These are phyloP conservation scores for Stegastes partitus DNA, from an alignment of 2,113 vertebrate genomes.

Conservation along the genomic window DNA sequence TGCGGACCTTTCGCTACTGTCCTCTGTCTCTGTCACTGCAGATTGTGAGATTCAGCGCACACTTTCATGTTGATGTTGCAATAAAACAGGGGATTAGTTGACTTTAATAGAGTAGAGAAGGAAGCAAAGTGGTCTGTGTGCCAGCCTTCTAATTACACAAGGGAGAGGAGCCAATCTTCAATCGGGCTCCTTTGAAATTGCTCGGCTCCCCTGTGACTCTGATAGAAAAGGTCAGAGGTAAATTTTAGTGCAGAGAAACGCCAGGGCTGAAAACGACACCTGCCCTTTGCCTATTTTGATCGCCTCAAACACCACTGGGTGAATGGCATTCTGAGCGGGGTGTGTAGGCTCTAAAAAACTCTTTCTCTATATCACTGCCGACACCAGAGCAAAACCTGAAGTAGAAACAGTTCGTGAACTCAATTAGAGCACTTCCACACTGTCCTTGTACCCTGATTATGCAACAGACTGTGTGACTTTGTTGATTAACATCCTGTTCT, in stretches of 20 bases:
- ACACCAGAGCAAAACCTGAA: slow-evolving; percentile 9
- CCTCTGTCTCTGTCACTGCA: neutral
- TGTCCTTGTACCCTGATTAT: neutral
- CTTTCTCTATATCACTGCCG: neutral
- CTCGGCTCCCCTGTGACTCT: slow-evolving; percentile 38
- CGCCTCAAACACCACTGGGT: slow-evolving; percentile 65
- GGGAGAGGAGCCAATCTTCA: slow-evolving; percentile 31
- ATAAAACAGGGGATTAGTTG: slow-evolving; percentile 38
- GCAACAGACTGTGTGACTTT: slow-evolving; percentile 2
- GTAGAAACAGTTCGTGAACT: slow-evolving; percentile 5
- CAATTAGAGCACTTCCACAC: neutral
- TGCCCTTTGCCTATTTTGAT: slow-evolving; percentile 84
- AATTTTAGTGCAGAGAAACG: slow-evolving; percentile 55
- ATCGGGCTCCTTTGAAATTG: slow-evolving; percentile 25
- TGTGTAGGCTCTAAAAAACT: slow-evolving; percentile 24
- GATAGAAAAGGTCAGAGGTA: slow-evolving; percentile 83
- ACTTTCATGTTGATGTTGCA: slow-evolving; percentile 36
- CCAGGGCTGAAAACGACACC: slow-evolving; percentile 81
- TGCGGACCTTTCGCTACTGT: neutral
- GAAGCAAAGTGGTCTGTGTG: slow-evolving; percentile 8
- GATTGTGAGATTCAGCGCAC: slow-evolving; percentile 15
- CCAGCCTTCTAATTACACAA: neutral
- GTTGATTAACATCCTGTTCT: slow-evolving; percentile 14
- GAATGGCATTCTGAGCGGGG: slow-evolving; percentile 66
- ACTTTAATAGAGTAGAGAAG: slow-evolving; percentile 20